A percentile compares a stretch with the other conserved stretches of the same genome.
Evolutionary conservation across 1,140 invertebrate genomes (phyloP).

Genomic region (Metaphire vulgaris): DNA sequence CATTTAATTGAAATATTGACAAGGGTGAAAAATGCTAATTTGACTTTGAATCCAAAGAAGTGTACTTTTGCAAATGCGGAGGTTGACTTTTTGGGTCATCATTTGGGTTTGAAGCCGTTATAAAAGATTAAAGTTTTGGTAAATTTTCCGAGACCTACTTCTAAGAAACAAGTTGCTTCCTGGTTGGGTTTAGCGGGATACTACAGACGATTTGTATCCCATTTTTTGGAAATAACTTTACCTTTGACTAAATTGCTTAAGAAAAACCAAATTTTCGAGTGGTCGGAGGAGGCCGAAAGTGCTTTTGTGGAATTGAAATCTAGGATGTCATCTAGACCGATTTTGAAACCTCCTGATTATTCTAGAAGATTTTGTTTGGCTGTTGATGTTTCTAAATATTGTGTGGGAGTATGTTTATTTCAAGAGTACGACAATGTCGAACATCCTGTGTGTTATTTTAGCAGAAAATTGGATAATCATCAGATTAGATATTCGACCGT

Average conservation of each 20-base stretch:
- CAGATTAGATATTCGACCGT: neutral
- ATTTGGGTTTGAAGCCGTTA: neutral
- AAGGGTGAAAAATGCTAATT: neutral
- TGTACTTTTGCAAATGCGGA: neutral
- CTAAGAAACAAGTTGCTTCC: neutral
- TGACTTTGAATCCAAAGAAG: neutral
- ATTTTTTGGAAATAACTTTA: neutral
- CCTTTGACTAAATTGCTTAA: neutral
- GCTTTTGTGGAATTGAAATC: neutral
- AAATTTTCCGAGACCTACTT: neutral
- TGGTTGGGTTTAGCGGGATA: neutral
- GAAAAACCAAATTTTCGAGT: neutral
- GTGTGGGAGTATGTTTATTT: neutral
- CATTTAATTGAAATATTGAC: neutral
- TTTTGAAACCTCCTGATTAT: neutral
- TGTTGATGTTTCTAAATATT: neutral
- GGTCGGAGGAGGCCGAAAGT: neutral
- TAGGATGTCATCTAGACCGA: neutral
- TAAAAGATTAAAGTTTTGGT: neutral
- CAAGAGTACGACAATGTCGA: neutral
- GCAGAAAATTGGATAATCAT: neutral
- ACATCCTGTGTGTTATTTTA: neutral
- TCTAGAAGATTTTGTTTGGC: neutral
- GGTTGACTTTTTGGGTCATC: neutral
- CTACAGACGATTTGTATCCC: neutral